Evolutionary conservation across 2,797 vertebrate genomes (phyloP), one percentile per base, ranked within the genome.

Genomic region (Hemitrygon akajei): DNA sequence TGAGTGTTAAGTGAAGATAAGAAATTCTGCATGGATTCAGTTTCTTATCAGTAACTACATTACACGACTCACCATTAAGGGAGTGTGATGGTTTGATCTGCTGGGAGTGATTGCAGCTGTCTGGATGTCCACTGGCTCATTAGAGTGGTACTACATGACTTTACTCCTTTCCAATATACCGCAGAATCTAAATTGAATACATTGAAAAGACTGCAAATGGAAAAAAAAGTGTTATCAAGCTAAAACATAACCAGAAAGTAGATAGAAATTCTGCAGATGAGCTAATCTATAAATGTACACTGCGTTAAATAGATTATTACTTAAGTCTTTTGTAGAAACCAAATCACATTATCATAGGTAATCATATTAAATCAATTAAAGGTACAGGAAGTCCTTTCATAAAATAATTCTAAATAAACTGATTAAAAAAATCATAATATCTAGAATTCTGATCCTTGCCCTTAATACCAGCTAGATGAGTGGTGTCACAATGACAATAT

Each of bases 21-120:
- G 71, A 71, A 93, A 93, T 89, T 69, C 86, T 89, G 86, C 86
- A 76, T 76, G 91, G 27, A 93, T 93, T 76, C 91, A 93, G 22
- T 93, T 93, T 73, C 91, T 93, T 93, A 93, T 93, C 91, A 18
- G 91, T 93, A 56, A 58, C 71, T 93, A 93, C 73, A 76, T 93
- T 93, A 93, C 91, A 93, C 47, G 47, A 75, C 37, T 93, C 71
- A 76, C 40, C 34, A 92, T 92, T 75, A 71, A 20, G 1, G 73
- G 89, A 75, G 71, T 76, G 40, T 40, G 40, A 75, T 76, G 56
- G 40, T 73, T 73, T 76, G 71, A 93, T 93, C 71, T 56, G 91
- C 71, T 30, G 37, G 71, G 91, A 93, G 40, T 75, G 91, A 93
- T 93, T 76, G 91, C 71, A 58, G 37, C 71, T 12, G 40, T 75